Base-by-base conservation (phyloP, 2,797 vertebrate species). In the Fringilla coelebs region DNA sequence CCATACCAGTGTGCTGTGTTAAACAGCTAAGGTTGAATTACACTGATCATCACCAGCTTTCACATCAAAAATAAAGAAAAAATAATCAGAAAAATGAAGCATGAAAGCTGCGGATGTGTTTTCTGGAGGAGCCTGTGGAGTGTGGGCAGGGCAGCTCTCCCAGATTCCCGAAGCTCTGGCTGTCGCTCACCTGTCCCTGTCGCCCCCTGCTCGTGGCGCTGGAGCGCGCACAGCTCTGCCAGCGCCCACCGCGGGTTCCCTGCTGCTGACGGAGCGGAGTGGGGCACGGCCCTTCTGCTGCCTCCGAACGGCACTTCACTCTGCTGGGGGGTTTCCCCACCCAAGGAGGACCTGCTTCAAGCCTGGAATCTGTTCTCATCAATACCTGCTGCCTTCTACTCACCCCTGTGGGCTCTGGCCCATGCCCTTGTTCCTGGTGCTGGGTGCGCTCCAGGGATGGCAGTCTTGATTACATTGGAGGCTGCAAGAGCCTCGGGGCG, bases 341-440 rank as follows among this genome's bases (percentile, higher is more conserved):
- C 13, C 25, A 3, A 32, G 8, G 21, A 45, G 19, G 17, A 21
- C 8, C 11, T 31, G 26, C 46, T 31, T 29, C 31, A 36, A 54
- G 40, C 61, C 19, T 34, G 22, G 31, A 10, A 7, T 28, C 51
- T 21, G 19, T 24, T 45, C 79, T 38, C n/a, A 3, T 25, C 38
- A 8, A 6, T 10, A 7, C 2, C 7, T 0, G 55, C 65, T 52
- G 51, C 32, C 11, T 20, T 10, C 26, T 3, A 4, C 12, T 8
- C 22, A 8, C 17, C 3, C 9, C 8, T 0, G 1, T 0, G 7
- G 17, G 6, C 3, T 22, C 25, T 3, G 77, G n/a, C 17, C 51
- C n/a, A 2, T 54, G 1, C 46, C 9, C 29, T 34, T 21, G 40
- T 15, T 9, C 1, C 79, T 3, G 72, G 18, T 2, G 62, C 48